phyloP scores from a whole-genome alignment of 2,113 vertebrate genomes.

The Cisticola juncidis region DNA sequence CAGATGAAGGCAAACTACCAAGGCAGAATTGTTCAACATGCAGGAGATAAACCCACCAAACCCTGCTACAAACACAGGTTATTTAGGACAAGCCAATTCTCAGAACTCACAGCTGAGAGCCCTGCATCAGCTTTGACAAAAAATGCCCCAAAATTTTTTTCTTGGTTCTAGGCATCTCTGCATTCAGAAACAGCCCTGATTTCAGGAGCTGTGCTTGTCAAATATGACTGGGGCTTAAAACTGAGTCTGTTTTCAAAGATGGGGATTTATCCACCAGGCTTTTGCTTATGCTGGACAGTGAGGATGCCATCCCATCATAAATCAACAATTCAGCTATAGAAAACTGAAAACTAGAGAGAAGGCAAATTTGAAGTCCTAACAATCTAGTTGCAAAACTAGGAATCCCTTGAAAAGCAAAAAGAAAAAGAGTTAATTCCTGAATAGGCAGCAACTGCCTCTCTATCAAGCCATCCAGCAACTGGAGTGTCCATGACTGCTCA shows the following conservation, averaged over 20 bases:
- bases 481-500: neutral
- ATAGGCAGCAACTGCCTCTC: neutral
- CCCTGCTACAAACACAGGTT: neutral
- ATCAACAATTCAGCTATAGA: neutral
- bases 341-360: neutral
- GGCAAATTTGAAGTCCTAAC: neutral
- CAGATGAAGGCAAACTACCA: neutral
- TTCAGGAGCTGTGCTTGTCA: neutral
- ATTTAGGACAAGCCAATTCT: neutral
- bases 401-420: neutral
- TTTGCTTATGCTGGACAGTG: neutral
- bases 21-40: neutral
- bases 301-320: neutral
- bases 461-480: neutral
- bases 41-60: neutral
- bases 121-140: neutral
- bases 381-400: neutral
- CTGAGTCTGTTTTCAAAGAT: neutral
- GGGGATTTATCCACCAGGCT: neutral
- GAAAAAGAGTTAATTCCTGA: neutral
- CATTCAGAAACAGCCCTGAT: neutral
- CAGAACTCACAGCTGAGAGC: neutral
- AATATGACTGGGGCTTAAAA: neutral
- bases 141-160: neutral
- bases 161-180: neutral